Evolutionary conservation across 1,140 invertebrate genomes (phyloP).

Genomic region (Saccostrea cuccullata): DNA sequence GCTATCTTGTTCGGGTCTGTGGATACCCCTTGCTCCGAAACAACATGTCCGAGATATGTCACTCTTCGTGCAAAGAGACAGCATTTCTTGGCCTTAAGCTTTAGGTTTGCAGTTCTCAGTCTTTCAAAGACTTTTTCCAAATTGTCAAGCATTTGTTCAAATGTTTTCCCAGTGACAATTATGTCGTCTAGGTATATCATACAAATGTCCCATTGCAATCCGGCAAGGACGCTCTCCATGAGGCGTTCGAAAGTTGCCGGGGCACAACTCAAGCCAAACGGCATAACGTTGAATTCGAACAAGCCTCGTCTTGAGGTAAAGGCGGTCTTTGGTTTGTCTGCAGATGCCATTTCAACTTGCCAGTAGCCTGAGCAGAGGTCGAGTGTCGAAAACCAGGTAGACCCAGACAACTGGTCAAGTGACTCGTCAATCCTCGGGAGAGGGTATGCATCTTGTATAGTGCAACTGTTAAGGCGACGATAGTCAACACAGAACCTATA

Average conservation of each 20-base stretch:
- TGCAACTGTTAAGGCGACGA: neutral
- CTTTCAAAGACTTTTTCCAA: slow-evolving; percentile 9
- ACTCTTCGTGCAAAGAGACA: too few species aligned
- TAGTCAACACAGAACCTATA: neutral
- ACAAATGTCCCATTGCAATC: neutral
- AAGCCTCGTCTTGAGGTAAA: slow-evolving; percentile 57
- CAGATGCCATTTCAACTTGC: slow-evolving; percentile 73
- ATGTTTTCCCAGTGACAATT: neutral
- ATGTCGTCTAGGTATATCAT: neutral
- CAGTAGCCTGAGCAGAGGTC: slow-evolving; percentile 70
- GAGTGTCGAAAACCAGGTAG: slow-evolving; percentile 53
- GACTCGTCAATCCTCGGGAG: neutral
- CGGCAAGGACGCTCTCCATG: slow-evolving; percentile 44
- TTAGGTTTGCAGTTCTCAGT: neutral
- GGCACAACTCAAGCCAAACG: slow-evolving; percentile 58
- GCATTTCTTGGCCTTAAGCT: neutral
- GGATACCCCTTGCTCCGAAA: too few species aligned
- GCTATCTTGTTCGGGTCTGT: too few species aligned
- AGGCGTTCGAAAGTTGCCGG: slow-evolving; percentile 63
- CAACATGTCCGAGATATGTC: too few species aligned
- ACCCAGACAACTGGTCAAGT: neutral
- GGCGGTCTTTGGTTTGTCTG: slow-evolving; percentile 74
- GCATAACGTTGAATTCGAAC: slow-evolving; percentile 63
- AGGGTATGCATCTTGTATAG: neutral
- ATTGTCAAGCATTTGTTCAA: neutral